phyloP scores from a whole-genome alignment of 2,113 vertebrate genomes.

The Bos taurus region ARS-UCD2.0 NC_037328.1:79746501-79747000 shows the following conservation, averaged over 20 bases:
- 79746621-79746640: background rate
- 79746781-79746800: background rate
- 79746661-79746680: background rate
- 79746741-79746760: background rate
- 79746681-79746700: background rate
- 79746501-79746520: background rate
- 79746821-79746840: background rate
- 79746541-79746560: background rate
- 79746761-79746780: background rate
- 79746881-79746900: background rate
- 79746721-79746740: background rate
- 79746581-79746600: background rate
- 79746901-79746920: background rate
- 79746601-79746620: background rate
- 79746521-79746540: background rate
- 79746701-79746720: background rate
- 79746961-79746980: background rate
- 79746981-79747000: background rate
- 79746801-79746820: background rate
- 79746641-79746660: background rate
- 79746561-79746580: background rate
- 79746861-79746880: background rate
- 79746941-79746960: background rate
- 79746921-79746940: background rate
- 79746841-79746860: background rate